Evolutionary conservation across 2,113 vertebrate species (phyloP), one percentile per base, ranked within the genome.

Genomic region (Nothoprocta pentlandii): DNA sequence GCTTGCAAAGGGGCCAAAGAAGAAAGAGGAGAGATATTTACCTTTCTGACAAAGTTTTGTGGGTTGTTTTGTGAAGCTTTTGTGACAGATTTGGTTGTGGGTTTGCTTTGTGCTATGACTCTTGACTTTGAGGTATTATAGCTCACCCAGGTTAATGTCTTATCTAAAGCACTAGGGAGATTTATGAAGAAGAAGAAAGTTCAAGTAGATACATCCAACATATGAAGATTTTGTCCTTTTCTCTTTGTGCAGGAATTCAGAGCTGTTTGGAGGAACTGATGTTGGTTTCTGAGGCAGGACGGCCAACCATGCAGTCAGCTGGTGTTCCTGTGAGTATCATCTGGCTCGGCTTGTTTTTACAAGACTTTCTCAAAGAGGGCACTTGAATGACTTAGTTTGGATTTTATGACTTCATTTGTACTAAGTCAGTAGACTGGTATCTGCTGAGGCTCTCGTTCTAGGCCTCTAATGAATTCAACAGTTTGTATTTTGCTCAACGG

Each of bases 371-470:
- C 39, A 47, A 11, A 49, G 64, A 90, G 49, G 66, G 61, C 34
- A 58, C 78, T 87, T 82, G 47, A 87, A 68, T 79, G 32, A 58
- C 85, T 64, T 73, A 49, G 81, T 56, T 96, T 82, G 85, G 5
- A 69, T 91, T 85, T 73, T 83, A 58, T 34, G 49, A 41, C 30
- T 85, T 87, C 74, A 21, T 87, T 91, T 85, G 25, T 19, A 54
- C 22, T 73, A 73, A 61, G 10, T 94, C 75, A 85, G 14, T 49
- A 80, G 25, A 51, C 30, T 62, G 62, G 36, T 42, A 59, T 49
- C 56, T 70, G 47, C 64, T 77, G 68, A 77, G 36, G 26, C 41
- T 74, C 54, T 85, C 74, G 22, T 54, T 80, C 71, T 58, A 28
- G 21, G 22, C 83, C 42, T 75, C 44, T 36, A 19, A 42, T 25